Percentiles rank a stretch among this genome's conserved stretches.
phyloP scores from a whole-genome alignment of 2,888 invertebrate species.

The Phyto melanocephala region DNA sequence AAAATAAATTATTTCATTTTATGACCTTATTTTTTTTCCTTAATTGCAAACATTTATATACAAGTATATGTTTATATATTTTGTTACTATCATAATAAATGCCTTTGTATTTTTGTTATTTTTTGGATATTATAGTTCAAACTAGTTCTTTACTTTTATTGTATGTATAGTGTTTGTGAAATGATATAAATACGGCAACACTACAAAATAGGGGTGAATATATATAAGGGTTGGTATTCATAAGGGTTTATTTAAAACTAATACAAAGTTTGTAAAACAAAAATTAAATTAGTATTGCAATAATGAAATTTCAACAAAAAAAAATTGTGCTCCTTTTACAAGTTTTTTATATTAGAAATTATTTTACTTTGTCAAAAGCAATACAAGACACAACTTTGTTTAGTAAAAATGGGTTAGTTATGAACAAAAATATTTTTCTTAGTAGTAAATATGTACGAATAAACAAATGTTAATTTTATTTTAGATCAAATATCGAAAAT shows the following conservation, averaged over 20 bases:
- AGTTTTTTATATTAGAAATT: conserved; percentile 11
- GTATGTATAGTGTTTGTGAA: too few species aligned
- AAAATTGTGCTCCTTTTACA: conserved; percentile 10
- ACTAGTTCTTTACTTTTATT: too few species aligned
- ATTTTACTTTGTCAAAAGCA: conserved; percentile 14
- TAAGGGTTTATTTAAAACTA: background rate
- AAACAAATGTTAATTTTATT: background rate
- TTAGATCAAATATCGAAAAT: conserved; percentile 21
- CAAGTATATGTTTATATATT: too few species aligned
- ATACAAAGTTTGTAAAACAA: conserved; percentile 16
- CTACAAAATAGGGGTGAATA: conserved; percentile 17
- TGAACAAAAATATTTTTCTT: background rate
- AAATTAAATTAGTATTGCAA: conserved; percentile 17
- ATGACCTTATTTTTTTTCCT: too few species aligned
- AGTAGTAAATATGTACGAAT: background rate
- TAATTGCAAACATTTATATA: too few species aligned
- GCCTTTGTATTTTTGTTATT: too few species aligned
- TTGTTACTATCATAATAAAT: too few species aligned
- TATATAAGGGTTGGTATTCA: conserved; percentile 12
- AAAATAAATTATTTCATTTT: too few species aligned
- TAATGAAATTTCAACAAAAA: conserved; percentile 39
- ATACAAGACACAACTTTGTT: background rate
- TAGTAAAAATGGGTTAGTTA: conserved; percentile 38
- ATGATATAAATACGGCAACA: conserved; percentile 6
- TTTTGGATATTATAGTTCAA: too few species aligned